Evolutionary conservation across 2,888 invertebrate species (phyloP), one percentile per base, ranked within the genome.

Genomic region (Hydrotaea cyrtoneurina): DNA sequence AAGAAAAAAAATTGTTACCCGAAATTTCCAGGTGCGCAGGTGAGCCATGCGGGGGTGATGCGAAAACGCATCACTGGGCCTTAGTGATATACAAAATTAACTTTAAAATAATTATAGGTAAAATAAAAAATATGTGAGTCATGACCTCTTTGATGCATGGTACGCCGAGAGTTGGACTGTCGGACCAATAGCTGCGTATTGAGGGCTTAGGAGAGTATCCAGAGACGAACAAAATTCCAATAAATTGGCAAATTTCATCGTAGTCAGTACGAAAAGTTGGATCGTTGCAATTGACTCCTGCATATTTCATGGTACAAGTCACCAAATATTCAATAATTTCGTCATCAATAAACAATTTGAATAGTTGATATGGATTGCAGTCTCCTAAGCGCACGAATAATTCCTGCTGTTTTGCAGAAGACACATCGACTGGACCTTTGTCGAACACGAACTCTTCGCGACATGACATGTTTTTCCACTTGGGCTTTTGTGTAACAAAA

Each of bases 351-450:
- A 36, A 66, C 11, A 66, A 21, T 66, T 36, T 66, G 26, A 59
- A 59, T 59, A 59, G 59, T 59, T 59, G 23, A 59, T 17, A 59
- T 59, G 59, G 59, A 59, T 59, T 59, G 26, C 26, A 59, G 13
- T 59, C 23, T 59, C 59, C 64, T 23, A 64, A 64, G 19, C 64
- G 64, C 64, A 19, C 23, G 15, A 64, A 64, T 36, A 64, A 64
- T 64, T 64, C 17, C 64, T 64, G 64, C 26, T 64, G 64, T n/a
- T 64, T 36, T 64, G 64, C 64, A 64, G 64, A n/a, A 64, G 64
- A 64, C 64, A 69, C 69, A 69, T 69, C 69, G 26, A 69, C 69
- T 69, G 69, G 39, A 19, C 69, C 69, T 69, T 69, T 69, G 69
- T 69, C 69, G 46, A 69, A 69, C 5, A 17, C 69, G 69, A 69